Base-by-base conservation (phyloP, 2,113 vertebrate genomes). In the Eurypyga helias region DNA sequence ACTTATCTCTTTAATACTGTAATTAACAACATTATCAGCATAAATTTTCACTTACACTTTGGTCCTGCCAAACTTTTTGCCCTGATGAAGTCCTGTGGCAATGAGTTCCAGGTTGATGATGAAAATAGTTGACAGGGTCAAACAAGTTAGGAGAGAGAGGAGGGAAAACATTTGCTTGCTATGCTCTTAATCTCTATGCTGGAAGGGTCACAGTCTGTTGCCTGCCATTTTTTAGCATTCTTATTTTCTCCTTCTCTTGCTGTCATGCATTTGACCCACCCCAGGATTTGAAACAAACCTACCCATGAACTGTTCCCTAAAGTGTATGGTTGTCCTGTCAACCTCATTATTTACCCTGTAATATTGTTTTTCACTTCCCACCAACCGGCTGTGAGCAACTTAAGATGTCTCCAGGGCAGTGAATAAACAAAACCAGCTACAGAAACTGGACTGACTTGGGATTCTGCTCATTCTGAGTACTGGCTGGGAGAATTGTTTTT, bases 341-440 rank as follows among this genome's bases (percentile, higher is more conserved):
- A 2, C 52, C 29, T 91, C 33, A 52, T 75, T 90, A 79, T 94
- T 95, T 86, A 72, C n/a, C 29, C 57, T 79, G 36, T 28, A 94
- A 76, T 85, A 84, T 5, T 93, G 41, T 13, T 84, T 91, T 93
- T 87, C 28, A 38, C 23, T 76, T 91, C 77, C 46, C 46, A 62
- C 43, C 72, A 85, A 43, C 33, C 62, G n/a, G 10, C 20, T 82
- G 21, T 49, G 65, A 93, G 48, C 48, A 82, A 85, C 25, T 87
- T 57, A 49, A 83, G 51, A 89, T 87, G 26, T 72, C 76, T 88
- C 58, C 3, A 0, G 51, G 89, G 67, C 57, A 93, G 73, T 52
- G 91, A 92, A 83, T 73, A 96, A 94, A 92, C 33, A 73, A 95
- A 90, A 14, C 13, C 75, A 93, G 58, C 58, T 78, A 77, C n/a